These are phyloP conservation scores for Cephalopachus bancanus DNA, from an alignment of 2,797 vertebrate species.

Conservation along the genomic window DNA sequence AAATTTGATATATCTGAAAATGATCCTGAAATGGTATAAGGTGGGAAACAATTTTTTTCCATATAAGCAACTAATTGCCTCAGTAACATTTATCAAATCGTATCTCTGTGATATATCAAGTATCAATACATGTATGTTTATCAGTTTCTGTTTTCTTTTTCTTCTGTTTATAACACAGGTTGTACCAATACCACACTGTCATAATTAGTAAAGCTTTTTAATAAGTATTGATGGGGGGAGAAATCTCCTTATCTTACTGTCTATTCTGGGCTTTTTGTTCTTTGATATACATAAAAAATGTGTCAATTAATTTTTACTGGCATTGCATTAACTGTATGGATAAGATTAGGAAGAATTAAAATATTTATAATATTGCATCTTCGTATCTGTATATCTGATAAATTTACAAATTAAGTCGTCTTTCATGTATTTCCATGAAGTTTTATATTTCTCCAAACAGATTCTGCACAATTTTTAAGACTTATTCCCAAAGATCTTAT, in stretches of 20 bases:
- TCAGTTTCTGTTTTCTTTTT: not conserved
- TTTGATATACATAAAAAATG: not conserved
- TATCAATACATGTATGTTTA: not conserved
- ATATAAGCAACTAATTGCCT: not conserved
- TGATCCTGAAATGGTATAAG: not conserved
- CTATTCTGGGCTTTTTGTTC: not conserved
- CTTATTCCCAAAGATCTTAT: not conserved
- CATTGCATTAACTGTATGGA: not conserved
- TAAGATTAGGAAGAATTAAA: not conserved
- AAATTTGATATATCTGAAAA: not conserved
- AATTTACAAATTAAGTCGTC: slow-evolving; percentile 28
- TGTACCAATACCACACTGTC: not conserved
- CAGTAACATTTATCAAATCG: not conserved
- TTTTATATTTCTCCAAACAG: slow-evolving; percentile 35
- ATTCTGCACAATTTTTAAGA: not conserved
- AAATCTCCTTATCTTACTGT: not conserved
- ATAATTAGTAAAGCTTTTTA: not conserved
- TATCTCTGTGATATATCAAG: not conserved
- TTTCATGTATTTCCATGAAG: not conserved
- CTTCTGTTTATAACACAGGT: not conserved
- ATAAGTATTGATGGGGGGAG: not conserved
- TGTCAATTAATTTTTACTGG: not conserved
- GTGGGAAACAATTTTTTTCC: not conserved
- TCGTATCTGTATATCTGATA: not conserved
- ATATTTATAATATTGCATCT: slow-evolving; percentile 37